Evolutionary conservation across 1,140 invertebrate genomes (phyloP).

Genomic region (Heliconius hermathena): DNA sequence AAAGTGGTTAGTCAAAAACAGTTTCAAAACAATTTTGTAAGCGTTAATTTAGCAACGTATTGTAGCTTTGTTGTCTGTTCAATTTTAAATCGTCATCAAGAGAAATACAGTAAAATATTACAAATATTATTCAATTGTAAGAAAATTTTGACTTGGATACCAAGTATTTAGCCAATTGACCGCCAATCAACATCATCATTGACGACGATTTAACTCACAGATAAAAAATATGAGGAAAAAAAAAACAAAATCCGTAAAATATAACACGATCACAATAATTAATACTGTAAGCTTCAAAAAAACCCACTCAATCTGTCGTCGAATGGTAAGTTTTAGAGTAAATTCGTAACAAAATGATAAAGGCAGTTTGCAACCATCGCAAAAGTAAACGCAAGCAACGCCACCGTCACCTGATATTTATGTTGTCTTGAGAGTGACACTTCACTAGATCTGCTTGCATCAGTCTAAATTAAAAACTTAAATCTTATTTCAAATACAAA

Average conservation of each 20-base stretch:
- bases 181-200: background rate
- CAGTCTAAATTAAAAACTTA: constrained; percentile 44
- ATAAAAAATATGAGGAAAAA: background rate
- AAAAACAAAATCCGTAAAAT: background rate
- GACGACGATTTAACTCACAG: background rate
- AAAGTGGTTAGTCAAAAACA: constrained; percentile 2
- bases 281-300: background rate
- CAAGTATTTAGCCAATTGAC: no score
- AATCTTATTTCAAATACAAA: background rate
- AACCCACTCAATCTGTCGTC: background rate
- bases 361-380: background rate
- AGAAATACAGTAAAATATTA: background rate
- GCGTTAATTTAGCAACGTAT: background rate
- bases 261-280: background rate
- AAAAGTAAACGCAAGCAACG: constrained; percentile 27
- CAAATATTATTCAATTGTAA: no score
- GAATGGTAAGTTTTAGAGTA: background rate
- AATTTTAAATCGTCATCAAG: background rate
- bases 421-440: constrained; percentile 74
- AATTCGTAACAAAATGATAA: background rate
- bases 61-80: background rate
- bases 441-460: constrained; percentile 62
- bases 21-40: background rate
- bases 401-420: constrained; percentile 68
- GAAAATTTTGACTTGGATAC: no score